These are phyloP conservation scores for Ichneumoninae sp. DNA, from an alignment of 2,888 invertebrate genomes.

Conservation along the genomic window DNA sequence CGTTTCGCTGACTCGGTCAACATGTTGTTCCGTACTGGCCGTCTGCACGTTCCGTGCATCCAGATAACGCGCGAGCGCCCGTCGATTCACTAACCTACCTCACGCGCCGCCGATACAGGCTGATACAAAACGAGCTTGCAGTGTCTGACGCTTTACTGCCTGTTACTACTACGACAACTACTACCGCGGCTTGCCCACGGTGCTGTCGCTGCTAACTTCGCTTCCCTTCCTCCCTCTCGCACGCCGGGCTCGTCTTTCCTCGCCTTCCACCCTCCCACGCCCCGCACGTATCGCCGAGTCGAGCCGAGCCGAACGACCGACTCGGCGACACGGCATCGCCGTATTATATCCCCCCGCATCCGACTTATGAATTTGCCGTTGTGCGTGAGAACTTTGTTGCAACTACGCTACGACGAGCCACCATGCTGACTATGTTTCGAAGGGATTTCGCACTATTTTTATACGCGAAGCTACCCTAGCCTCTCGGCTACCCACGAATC, in stretches of 20 bases:
- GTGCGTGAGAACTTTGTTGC: constrained; percentile 66
- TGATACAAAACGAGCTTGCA: constrained; percentile 73
- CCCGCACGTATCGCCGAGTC: constrained; percentile 26
- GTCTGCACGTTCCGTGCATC: constrained; percentile 78
- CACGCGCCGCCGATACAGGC: constrained; percentile 74
- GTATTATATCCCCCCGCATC: constrained; percentile 27
- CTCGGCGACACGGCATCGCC: constrained; percentile 46
- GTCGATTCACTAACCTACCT: constrained; percentile 82
- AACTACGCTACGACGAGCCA: constrained; percentile 39
- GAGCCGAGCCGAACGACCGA: constrained; percentile 34
- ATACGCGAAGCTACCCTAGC: background rate
- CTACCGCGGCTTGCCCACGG: constrained; percentile 14
- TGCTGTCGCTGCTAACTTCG: constrained; percentile 56
- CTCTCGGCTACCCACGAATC: background rate
- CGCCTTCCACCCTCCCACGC: constrained; percentile 52
- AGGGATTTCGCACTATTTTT: background rate
- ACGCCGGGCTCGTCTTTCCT: constrained; percentile 10
- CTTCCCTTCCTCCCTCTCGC: constrained; percentile 38
- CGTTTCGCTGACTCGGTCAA: constrained; percentile 78
- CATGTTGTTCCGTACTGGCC: constrained; percentile 79
- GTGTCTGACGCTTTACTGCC: constrained; percentile 23
- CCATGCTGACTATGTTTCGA: constrained; percentile 21
- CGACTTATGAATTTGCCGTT: constrained; percentile 36
- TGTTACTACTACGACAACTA: constrained; percentile 39
- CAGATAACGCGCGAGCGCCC: constrained; percentile 76